Conservation (phyloP, 2,797 vertebrate species). For the Phalanger gymnotis region DNA sequence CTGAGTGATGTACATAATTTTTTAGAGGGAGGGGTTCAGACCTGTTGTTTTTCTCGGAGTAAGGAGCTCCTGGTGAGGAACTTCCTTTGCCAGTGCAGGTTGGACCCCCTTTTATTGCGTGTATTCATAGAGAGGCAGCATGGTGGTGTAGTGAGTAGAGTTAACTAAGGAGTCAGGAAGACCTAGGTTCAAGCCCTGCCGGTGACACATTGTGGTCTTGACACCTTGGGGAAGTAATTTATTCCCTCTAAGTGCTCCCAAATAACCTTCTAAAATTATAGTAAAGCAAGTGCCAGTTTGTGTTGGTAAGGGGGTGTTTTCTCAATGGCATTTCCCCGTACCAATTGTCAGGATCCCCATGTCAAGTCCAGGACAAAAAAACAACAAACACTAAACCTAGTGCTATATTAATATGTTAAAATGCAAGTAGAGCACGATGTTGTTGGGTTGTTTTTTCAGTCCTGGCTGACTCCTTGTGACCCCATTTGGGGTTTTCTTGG, state of each 20-base stretch:
- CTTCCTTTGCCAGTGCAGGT: not conserved
- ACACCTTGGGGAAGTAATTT: not conserved
- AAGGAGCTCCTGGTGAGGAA: not conserved
- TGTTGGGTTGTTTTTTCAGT: too few relatives aligned
- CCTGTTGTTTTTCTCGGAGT: not conserved
- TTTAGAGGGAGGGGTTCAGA: not conserved
- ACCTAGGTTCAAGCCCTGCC: slow-evolving; percentile 1
- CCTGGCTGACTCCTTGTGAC: not conserved
- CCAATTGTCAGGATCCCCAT: not conserved
- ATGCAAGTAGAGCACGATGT: too few relatives aligned
- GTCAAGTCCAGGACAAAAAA: not conserved
- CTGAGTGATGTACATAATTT: not conserved
- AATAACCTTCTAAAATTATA: not conserved
- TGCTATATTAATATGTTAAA: too few relatives aligned
- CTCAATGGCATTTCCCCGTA: not conserved
- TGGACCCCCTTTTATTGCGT: not conserved
- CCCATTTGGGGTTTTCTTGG: too few relatives aligned
- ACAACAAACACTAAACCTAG: too few relatives aligned
- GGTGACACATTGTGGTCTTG: not conserved
- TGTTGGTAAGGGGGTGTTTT: not conserved
- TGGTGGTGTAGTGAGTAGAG: not conserved
- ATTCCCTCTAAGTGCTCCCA: not conserved
- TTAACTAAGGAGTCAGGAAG: slow-evolving; percentile 12
- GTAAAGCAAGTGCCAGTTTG: not conserved
- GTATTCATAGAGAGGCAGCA: not conserved